Evolutionary conservation across 2,113 vertebrate species (phyloP).

Genomic region (Synchiropus splendidus): DNA sequence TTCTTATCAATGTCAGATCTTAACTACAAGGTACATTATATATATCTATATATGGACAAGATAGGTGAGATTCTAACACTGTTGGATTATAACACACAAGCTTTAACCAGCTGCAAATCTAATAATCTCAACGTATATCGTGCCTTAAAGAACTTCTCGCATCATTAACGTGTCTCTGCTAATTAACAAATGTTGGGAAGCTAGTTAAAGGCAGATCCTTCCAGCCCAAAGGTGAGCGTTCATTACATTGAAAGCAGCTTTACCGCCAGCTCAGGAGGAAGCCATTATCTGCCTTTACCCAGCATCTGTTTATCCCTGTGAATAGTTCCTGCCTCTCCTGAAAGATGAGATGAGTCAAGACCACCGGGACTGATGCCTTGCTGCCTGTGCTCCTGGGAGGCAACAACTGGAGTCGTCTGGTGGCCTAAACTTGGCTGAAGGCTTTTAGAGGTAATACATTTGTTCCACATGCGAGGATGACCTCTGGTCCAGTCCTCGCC

Average conservation of each 20-base stretch:
- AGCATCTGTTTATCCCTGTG: slow-evolving; percentile 47
- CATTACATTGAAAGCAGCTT: neutral
- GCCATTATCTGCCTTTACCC: slow-evolving; percentile 38
- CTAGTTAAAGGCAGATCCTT: too few species aligned
- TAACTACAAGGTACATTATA: too few species aligned
- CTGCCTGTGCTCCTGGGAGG: slow-evolving; percentile 29
- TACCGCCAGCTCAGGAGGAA: slow-evolving; percentile 23
- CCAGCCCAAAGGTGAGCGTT: too few species aligned
- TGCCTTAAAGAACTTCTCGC: too few species aligned
- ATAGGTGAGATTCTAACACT: too few species aligned
- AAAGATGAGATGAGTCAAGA: slow-evolving; percentile 59
- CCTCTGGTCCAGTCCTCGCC: slow-evolving; percentile 8
- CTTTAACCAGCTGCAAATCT: too few species aligned
- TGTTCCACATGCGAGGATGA: slow-evolving; percentile 20
- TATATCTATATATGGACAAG: too few species aligned
- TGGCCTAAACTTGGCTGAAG: slow-evolving; percentile 39
- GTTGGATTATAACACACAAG: too few species aligned
- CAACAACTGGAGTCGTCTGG: slow-evolving; percentile 51
- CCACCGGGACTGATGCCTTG: slow-evolving; percentile 53
- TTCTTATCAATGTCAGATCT: too few species aligned
- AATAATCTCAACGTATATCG: too few species aligned
- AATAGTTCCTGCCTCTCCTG: slow-evolving; percentile 48
- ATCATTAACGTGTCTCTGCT: too few species aligned
- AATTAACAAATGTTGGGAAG: too few species aligned
- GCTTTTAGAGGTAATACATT: slow-evolving; percentile 23